Evolutionary conservation across 2,888 invertebrate genomes (phyloP).

Genomic region (Clunio marinus): DNA sequence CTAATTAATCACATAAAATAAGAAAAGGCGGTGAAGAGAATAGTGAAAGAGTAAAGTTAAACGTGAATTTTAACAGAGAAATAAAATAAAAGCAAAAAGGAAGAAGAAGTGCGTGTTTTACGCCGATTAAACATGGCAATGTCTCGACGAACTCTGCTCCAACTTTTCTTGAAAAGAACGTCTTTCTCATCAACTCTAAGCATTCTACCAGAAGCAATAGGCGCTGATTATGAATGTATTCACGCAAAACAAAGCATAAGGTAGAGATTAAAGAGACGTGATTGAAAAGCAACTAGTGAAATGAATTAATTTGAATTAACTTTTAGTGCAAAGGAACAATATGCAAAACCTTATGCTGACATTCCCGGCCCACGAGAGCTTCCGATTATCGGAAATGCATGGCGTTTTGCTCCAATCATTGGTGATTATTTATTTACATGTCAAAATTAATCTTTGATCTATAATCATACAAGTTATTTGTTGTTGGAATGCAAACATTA

Average conservation of each 20-base stretch:
- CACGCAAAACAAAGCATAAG: background rate
- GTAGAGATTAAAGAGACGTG: background rate
- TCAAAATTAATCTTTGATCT: no score
- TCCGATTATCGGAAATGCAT: conserved; percentile 72
- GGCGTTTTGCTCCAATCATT: conserved; percentile 69
- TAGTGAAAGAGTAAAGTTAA: no score
- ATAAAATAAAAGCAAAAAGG: background rate
- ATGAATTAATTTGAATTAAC: background rate
- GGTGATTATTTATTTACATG: no score
- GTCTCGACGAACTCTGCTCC: background rate
- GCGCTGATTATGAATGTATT: background rate
- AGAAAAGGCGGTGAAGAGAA: no score
- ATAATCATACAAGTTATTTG: no score
- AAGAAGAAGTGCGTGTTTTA: background rate
- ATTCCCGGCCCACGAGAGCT: conserved; percentile 72
- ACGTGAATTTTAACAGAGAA: no score
- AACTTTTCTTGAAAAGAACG: background rate
- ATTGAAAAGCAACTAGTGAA: background rate
- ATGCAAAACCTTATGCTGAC: conserved; percentile 56
- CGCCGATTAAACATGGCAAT: background rate
- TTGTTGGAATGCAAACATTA: no score
- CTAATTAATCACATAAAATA: no score
- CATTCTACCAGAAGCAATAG: background rate
- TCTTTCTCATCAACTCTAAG: background rate
- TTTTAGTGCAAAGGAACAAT: background rate